Conservation (phyloP, 2,113 vertebrate species). For the Zapornia atra region DNA sequence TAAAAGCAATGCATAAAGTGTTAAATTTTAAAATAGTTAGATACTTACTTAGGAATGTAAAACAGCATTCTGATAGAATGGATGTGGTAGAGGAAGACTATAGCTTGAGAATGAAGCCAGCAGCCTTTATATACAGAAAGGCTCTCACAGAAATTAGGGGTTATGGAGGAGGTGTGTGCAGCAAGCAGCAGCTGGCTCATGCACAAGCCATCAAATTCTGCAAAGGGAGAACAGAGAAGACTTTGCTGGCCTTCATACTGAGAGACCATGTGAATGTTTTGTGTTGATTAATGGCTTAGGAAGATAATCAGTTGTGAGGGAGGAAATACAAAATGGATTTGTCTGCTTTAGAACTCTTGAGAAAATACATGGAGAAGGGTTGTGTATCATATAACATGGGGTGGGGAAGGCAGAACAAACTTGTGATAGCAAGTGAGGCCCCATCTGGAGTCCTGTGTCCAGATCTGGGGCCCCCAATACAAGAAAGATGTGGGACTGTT, state of each 20-base stretch:
- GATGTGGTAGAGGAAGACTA: not conserved
- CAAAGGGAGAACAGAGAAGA: not conserved
- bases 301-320: not conserved
- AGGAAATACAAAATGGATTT: not conserved
- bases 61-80: not conserved
- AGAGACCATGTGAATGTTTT: not conserved
- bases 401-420: not conserved
- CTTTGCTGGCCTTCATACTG: not conserved
- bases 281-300: not conserved
- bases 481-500: no score
- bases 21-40: not conserved
- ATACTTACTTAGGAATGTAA: not conserved
- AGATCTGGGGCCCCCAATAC: no score
- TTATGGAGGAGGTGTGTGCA: not conserved
- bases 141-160: not conserved
- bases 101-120: not conserved
- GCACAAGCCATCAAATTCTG: not conserved
- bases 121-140: not conserved
- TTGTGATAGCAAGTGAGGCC: not conserved
- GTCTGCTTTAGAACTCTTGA: not conserved
- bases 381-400: not conserved
- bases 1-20: not conserved
- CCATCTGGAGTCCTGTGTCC: no score
- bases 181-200: not conserved
- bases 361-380: accelerated